Evolutionary conservation across 2,797 vertebrate species (phyloP), one percentile per base, ranked within the genome.

Genomic region (Mallotus villosus): DNA sequence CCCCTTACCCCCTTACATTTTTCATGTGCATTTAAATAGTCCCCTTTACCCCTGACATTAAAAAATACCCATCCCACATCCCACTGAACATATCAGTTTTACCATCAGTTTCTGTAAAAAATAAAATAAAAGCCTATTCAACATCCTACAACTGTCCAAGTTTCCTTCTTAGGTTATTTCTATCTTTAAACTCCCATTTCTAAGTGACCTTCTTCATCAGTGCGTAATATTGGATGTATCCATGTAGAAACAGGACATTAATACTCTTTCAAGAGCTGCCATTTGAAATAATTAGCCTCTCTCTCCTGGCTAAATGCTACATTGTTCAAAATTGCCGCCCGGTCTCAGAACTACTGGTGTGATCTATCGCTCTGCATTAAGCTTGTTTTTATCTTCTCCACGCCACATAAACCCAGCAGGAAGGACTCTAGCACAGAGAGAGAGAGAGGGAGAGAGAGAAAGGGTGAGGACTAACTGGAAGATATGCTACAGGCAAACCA

Each of bases 181-280:
- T 68, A 6, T 64, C 24, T 51, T 77, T 68, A 70, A 80, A 83
- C 57, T 80, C 71, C 66, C 67, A 27, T 67, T 71, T 49, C 11
- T 65, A 7, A n/a, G 19, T n/a, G 78, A 72, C 75, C 73, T 21
- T 71, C 80, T 86, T 82, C 84, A 87, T 76, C 81, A 81, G 78
- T 55, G 67, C 72, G 67, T 80, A 79, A 82, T 86, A 85, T 79
- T 84, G 75, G 78, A 90, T 24, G 81, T 82, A 79, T 85, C 82
- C 88, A 85, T 84, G 89, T 81, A 85, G 86, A 91, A 91, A 85
- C 60, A 37, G 83, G 57, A 88, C 84, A 90, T 93, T 87, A 89
- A 90, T 91, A 85, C 79, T 83, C 78, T 85, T 86, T 86, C 70
- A 81, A 25, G 62, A 73, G 79, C 84, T 83, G 82, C 83, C 88